These are phyloP conservation scores for Psittacula echo DNA, from an alignment of 2,797 vertebrate species.

Conservation along the genomic window DNA sequence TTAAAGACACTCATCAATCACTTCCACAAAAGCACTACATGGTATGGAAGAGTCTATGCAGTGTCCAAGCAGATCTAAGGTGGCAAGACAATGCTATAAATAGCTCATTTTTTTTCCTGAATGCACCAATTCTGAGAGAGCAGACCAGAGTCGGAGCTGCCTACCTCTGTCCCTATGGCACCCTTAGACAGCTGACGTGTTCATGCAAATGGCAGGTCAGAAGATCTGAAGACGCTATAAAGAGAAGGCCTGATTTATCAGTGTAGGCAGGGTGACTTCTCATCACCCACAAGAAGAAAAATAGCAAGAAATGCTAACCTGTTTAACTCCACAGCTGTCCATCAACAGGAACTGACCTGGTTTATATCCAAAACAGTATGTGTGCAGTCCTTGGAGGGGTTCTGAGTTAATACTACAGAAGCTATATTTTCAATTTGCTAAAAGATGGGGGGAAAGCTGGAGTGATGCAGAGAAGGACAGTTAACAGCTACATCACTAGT, in stretches of 20 bases:
- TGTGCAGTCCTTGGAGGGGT: not conserved
- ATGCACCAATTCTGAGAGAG: not conserved
- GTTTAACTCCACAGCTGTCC: not conserved
- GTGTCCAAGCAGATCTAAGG: not conserved
- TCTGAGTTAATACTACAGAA: not conserved
- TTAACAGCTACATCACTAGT: not conserved
- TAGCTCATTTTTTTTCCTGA: not conserved
- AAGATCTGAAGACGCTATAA: not conserved
- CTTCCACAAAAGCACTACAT: not conserved
- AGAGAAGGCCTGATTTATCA: not conserved
- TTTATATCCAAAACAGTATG: rapidly evolving
- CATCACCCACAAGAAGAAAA: not conserved
- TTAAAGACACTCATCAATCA: not conserved
- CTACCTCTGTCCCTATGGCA: not conserved
- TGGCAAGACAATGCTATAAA: not conserved
- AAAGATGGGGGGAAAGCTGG: not conserved
- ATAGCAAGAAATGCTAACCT: not conserved
- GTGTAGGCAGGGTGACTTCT: not conserved
- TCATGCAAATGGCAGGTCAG: not conserved
- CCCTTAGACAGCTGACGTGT: not conserved
- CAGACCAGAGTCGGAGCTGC: not conserved
- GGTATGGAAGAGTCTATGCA: not conserved
- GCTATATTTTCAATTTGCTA: not conserved
- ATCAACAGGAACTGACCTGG: not conserved
- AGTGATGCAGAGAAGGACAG: not conserved